A percentile compares a stretch with the other conserved stretches of the same genome.
These are phyloP conservation scores for Galleria mellonella DNA, from an alignment of 1,140 invertebrate genomes.

Conservation along the genomic window DNA sequence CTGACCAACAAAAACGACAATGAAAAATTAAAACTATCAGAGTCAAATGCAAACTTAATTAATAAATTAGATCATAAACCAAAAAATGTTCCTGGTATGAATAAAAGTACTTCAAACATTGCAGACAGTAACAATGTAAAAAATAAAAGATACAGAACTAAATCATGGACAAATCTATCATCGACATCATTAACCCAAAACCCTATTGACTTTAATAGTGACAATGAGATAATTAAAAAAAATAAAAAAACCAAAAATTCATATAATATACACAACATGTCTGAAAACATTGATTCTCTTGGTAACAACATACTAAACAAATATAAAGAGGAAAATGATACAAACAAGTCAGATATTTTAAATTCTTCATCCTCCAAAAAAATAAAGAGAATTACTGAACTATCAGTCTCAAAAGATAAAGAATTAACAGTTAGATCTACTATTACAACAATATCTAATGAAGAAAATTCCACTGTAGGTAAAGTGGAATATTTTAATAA, in stretches of 20 bases:
- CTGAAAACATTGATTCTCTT: no score
- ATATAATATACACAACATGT: no score
- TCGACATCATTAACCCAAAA: constrained; percentile 1
- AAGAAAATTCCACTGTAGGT: no score
- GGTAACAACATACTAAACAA: no score
- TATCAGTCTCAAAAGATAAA: no score
- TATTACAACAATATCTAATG: no score
- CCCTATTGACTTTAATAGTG: constrained; percentile 35
- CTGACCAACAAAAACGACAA: not conserved
- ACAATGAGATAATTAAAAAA: constrained; percentile 40
- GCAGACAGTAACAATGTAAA: constrained; percentile 14
- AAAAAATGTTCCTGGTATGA: constrained; percentile 19
- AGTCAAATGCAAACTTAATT: constrained; percentile 19
- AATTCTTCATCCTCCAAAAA: no score
- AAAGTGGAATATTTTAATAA: no score
- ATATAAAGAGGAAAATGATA: no score
- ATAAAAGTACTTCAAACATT: constrained; percentile 35
- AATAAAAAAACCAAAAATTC: constrained; percentile 15
- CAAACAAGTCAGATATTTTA: no score
- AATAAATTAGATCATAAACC: constrained; percentile 18
- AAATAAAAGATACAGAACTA: constrained; percentile 41
- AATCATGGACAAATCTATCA: constrained; percentile 29
- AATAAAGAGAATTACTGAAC: no score
- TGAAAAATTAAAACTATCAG: constrained; percentile 21
- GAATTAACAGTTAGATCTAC: no score